Evolutionary conservation across 2,888 invertebrate genomes (phyloP).

Genomic region (Geophilus truncorum): DNA sequence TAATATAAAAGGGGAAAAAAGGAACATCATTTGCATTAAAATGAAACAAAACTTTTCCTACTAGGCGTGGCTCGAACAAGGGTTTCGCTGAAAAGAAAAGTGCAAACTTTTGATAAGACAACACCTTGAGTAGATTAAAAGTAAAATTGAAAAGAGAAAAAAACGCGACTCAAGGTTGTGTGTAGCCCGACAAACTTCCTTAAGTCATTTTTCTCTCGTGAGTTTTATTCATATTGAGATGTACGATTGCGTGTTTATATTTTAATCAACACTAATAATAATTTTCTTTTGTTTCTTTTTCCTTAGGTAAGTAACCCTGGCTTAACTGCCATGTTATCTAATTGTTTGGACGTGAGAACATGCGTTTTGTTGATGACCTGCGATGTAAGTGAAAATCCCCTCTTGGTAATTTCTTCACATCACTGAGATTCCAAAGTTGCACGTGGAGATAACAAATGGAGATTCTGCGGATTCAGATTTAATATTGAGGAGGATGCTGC

Average conservation of each 20-base stretch:
- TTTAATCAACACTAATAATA: not conserved
- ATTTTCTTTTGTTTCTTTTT: not conserved
- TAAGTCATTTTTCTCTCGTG: not conserved
- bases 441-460: not conserved
- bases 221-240: not conserved
- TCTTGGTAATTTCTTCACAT: not conserved
- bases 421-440: not conserved
- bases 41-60: not conserved
- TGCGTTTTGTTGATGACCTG: not conserved
- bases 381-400: not conserved
- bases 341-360: not conserved
- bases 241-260: not conserved
- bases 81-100: not conserved
- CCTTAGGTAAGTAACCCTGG: not conserved
- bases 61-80: not conserved
- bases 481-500: not conserved
- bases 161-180: not conserved
- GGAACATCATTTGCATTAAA: not conserved
- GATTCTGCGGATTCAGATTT: not conserved
- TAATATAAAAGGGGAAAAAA: not conserved
- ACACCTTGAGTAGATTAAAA: not conserved
- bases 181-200: not conserved
- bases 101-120: not conserved
- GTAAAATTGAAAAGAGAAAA: not conserved
- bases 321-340: not conserved